A percentile compares a stretch with the other conserved stretches of the same genome.
These are phyloP conservation scores for Orgyia antiqua DNA, from an alignment of 2,888 invertebrate species.

Conservation along the genomic window DNA sequence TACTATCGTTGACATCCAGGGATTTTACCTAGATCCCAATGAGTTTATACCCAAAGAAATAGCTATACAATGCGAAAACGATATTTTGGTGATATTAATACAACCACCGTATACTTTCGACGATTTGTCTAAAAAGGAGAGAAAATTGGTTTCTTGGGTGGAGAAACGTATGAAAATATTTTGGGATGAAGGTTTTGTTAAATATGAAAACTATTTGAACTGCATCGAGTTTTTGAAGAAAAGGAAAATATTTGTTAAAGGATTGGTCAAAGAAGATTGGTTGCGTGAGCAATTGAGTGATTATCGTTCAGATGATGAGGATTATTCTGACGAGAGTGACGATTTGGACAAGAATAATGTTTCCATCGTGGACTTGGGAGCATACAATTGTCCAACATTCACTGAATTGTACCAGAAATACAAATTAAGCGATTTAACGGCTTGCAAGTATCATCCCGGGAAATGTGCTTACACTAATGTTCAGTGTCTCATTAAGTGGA, in stretches of 20 bases:
- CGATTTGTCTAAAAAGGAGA: not conserved
- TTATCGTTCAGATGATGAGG: not conserved
- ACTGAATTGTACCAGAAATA: conserved; percentile 1
- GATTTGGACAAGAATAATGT: not conserved
- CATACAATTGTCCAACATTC: conserved; percentile 2
- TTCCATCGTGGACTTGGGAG: conserved; percentile 2
- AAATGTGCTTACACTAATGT: conserved; percentile 4
- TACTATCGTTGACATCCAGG: conserved; percentile 4
- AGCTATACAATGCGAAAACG: not conserved
- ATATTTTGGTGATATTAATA: conserved; percentile 1
- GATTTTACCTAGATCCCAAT: not conserved
- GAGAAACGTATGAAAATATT: not conserved
- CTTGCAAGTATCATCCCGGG: conserved; percentile 1
- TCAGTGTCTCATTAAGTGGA: conserved; percentile 2
- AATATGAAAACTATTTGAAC: not conserved
- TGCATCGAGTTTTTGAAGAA: conserved; percentile 2
- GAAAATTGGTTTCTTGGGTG: not conserved
- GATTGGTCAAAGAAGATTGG: not conserved
- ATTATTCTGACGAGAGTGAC: not conserved
- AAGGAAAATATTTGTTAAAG: conserved; percentile 2
- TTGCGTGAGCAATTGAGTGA: not conserved
- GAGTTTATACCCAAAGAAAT: conserved; percentile 7
- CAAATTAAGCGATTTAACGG: not conserved
- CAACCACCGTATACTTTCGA: conserved; percentile 2
- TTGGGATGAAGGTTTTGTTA: conserved; percentile 5